Evolutionary conservation across 2,113 vertebrate species (phyloP), one percentile per base, ranked within the genome.

Genomic region (Daboia siamensis): DNA sequence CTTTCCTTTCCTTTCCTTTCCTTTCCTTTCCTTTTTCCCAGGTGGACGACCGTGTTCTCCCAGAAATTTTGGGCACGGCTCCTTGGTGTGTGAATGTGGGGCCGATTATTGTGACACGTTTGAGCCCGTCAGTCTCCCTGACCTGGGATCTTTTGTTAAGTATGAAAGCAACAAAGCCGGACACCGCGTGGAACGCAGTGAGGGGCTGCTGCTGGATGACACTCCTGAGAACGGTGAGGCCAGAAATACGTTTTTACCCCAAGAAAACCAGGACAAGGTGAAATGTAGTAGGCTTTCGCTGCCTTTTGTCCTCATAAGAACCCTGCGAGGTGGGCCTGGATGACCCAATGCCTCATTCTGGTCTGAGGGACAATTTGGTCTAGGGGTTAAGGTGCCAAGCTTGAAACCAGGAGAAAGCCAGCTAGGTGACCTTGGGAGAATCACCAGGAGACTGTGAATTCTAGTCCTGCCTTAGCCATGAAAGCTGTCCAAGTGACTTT

Each of bases 61-160:
- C 17, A 96, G 95, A 91, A 96, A 95, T 94, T 98, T 98, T 69
- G 98, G 98, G 86, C 96, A 98, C 11, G 97, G 95, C 92, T 98
- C 98, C 0, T 97, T 98, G 93, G 98, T 98, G 93, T 99, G 98
- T 91, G 97, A 97, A 92, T 99, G 98, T 94, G 98, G 98, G 86
- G 96, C 98, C 0, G 98, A 98, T 0, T 97, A 98, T 96, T 99
- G 98, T 84, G 98, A 99, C 92, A 97, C 96, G 0, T 90, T 98
- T 0, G 98, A 98, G 0, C 91, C 96, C 0, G 52, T 96, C 57
- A 91, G 51, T 3, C 93, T 98, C 46, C 98, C 98, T 54, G 93
- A 94, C 1, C 52, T 59, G 61, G 98, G 98, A 0, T 96, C 94
- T 90, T 99, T 96, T 94, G 94, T 97, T 55, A 97, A 97, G 29